phyloP scores from a whole-genome alignment of 2,888 invertebrate genomes.

The Apantesis nais region DNA sequence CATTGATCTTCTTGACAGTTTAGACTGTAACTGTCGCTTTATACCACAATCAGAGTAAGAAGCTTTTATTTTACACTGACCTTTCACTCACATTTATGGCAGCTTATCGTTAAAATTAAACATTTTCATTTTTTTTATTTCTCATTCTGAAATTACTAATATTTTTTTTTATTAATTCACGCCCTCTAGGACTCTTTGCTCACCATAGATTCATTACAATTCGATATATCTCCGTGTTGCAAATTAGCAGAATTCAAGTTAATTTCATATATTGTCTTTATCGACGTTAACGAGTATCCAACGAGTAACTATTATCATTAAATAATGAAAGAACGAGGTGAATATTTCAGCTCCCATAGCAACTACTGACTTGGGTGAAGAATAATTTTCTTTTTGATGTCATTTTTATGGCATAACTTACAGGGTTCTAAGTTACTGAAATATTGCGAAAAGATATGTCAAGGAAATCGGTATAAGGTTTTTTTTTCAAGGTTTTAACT shows the following conservation, averaged over 20 bases:
- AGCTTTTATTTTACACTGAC: not conserved
- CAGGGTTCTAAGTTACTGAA: not conserved
- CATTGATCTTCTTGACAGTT: constrained; percentile 84
- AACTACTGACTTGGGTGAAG: not conserved
- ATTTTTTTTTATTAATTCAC: not conserved
- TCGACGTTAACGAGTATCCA: not conserved
- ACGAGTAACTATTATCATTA: not conserved
- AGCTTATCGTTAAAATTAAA: not conserved
- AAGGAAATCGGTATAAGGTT: not conserved
- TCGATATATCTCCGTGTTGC: not conserved
- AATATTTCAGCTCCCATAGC: constrained; percentile 8
- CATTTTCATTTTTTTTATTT: not conserved
- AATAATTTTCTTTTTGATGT: constrained; percentile 8
- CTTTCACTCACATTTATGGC: not conserved
- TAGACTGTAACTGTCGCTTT: constrained; percentile 88
- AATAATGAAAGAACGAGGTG: constrained; percentile 2
- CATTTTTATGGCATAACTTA: constrained; percentile 12
- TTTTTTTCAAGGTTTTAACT: not conserved
- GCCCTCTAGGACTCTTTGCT: not conserved
- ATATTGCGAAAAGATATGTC: not conserved
- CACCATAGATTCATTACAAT: not conserved
- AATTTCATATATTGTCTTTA: not conserved
- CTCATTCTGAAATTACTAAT: not conserved
- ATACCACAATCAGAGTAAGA: constrained; percentile 84
- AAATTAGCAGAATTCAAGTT: not conserved